Evolutionary conservation across 2,797 vertebrate genomes (phyloP).

Genomic region (Paratrypauchen microcephalus): DNA sequence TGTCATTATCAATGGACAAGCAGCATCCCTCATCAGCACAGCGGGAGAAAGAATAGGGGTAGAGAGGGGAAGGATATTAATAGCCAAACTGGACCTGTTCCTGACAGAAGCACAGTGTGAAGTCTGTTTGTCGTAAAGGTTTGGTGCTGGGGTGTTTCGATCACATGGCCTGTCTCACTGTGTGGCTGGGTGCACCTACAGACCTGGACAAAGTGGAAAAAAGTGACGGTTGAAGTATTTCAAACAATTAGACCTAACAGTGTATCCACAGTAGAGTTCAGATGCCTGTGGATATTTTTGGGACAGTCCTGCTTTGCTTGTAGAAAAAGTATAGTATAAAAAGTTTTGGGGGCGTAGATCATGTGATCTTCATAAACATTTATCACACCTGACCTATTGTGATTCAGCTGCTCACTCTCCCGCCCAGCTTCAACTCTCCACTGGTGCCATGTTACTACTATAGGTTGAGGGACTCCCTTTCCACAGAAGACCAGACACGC

Average conservation of each 20-base stretch:
- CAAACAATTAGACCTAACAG: neutral
- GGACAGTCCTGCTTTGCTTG: neutral
- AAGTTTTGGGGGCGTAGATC: no score
- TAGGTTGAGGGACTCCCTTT: neutral
- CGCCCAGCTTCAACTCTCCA: no score
- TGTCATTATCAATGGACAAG: constrained; percentile 31
- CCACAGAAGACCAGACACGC: neutral
- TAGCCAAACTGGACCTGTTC: constrained; percentile 41
- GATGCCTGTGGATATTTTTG: neutral
- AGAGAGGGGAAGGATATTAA: constrained; percentile 32
- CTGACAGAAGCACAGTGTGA: constrained; percentile 60
- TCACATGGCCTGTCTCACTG: constrained; percentile 39
- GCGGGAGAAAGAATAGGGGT: neutral
- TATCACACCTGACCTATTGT: no score
- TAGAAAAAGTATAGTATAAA: no score
- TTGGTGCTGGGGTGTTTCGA: constrained; percentile 45
- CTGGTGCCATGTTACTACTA: no score
- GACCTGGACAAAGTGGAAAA: constrained; percentile 8
- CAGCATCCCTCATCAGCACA: constrained; percentile 36
- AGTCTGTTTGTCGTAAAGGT: constrained; percentile 65
- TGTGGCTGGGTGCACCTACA: constrained; percentile 37
- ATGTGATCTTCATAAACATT: no score
- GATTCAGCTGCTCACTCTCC: no score
- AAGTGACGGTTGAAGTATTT: neutral
- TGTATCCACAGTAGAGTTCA: neutral